Evolutionary conservation across 92 coral and sea anemone species (phyloP).

Genomic region (Isaurus tuberculatus): DNA sequence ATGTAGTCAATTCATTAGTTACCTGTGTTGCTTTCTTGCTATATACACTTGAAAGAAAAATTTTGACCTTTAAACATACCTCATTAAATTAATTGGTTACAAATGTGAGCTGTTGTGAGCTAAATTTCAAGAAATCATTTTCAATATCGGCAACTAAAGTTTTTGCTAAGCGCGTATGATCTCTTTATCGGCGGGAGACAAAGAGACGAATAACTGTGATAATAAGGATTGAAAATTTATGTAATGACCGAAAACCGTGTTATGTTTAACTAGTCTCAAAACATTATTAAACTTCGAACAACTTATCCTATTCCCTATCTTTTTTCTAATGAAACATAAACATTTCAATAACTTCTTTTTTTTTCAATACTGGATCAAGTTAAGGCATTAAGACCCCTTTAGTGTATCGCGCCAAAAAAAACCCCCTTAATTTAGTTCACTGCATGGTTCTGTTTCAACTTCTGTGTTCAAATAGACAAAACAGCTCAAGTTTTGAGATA

Average conservation of each 20-base stretch:
- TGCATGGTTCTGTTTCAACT: constrained; percentile 25
- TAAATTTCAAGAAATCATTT: constrained; percentile 32
- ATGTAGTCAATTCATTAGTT: background rate
- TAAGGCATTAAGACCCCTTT: too few species aligned
- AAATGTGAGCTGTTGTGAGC: constrained; percentile 42
- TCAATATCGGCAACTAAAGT: constrained; percentile 10
- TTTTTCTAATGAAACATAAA: too few species aligned
- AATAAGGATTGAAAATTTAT: background rate
- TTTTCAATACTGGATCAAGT: background rate
- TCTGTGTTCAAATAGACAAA: constrained; percentile 11
- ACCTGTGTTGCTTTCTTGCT: background rate
- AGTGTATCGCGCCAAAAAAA: background rate
- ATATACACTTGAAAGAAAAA: background rate
- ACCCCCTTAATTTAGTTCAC: constrained; percentile 23
- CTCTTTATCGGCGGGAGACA: constrained; percentile 30
- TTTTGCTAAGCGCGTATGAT: constrained; percentile 9
- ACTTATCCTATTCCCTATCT: too few species aligned
- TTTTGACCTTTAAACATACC: constrained; percentile 12
- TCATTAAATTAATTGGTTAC: constrained; percentile 45
- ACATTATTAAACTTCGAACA: too few species aligned
- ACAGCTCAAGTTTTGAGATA: constrained; percentile 9
- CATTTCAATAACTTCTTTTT: background rate
- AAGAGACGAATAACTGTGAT: background rate
- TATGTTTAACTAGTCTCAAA: background rate
- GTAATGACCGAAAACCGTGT: background rate